Evolutionary conservation across 2,888 invertebrate genomes (phyloP), one percentile per base, ranked within the genome.

Genomic region (Cylindroiulus punctatus): DNA sequence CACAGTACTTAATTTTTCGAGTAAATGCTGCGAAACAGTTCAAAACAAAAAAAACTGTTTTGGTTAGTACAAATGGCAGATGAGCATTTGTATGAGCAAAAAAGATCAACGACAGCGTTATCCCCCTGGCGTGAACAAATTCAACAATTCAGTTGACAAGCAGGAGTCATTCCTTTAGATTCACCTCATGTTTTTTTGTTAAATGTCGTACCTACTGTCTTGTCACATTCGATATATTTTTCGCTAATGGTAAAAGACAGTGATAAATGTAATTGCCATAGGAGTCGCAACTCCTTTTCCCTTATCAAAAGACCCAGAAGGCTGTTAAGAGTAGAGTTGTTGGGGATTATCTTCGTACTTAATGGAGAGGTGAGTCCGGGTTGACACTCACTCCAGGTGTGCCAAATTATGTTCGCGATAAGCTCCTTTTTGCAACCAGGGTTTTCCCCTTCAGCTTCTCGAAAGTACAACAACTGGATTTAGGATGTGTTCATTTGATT

Each of bases 271-370:
- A 76, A 76, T 76, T 76, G 76, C n/a, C 76, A 76, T 12, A 30
- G 76, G 30, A 32, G 76, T 32, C 30, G 32, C 30, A 76, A 12
- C 76, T 22, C 30, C 65, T 65, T 65, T 12, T 12, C 10, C 76
- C 76, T 76, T 30, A 76, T 76, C 76, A 76, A 76, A 76, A 76
- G 76, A 76, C 30, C 76, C 76, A 76, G 76, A 76, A 76, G 30
- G 76, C 17, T 30, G 30, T 30, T 76, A 30, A 76, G 76, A 30
- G 30, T n/a, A n/a, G 76, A 32, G 76, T 76, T 76, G 76, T 76
- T 76, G 30, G 36, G 76, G 76, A 76, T 76, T 76, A 76, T 76
- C 76, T 76, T 30, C 76, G 30, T 76, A 30, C 76, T 76, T 30
- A 76, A 76, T 76, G 76, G 76, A 76, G 76, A 76, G 76, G 76